Evolutionary conservation across 2,797 vertebrate genomes (phyloP).

Genomic region (Gambelia wislizenii): DNA sequence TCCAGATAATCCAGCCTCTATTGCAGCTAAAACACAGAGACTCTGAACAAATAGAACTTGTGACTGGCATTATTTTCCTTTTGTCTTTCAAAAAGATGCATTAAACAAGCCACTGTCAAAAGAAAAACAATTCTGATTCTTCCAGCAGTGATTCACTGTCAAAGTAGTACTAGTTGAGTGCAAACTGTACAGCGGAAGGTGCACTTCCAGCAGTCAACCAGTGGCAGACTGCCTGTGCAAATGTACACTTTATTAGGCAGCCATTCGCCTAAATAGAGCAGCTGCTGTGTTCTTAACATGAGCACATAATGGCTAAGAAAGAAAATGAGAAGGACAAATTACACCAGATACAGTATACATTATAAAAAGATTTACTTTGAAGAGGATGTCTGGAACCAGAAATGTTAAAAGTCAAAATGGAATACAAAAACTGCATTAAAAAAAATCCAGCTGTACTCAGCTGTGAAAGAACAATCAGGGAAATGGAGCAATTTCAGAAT

Average conservation of each 20-base stretch:
- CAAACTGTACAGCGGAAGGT: neutral
- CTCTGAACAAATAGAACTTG: neutral
- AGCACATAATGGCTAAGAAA: constrained; percentile 15
- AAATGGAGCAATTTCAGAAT: constrained; percentile 64
- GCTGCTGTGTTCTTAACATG: neutral
- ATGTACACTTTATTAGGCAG: constrained; percentile 49
- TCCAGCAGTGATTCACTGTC: neutral
- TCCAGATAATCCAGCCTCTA: neutral
- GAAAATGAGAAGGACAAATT: neutral
- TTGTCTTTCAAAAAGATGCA: neutral
- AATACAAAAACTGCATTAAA: neutral
- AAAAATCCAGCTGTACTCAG: constrained; percentile 38
- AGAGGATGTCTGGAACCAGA: neutral
- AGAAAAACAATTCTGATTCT: neutral
- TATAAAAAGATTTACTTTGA: neutral
- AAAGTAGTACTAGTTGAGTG: constrained; percentile 4
- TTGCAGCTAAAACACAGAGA: neutral
- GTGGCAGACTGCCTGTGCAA: neutral
- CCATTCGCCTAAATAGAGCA: constrained; percentile 43
- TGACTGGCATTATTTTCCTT: neutral
- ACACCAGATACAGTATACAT: neutral
- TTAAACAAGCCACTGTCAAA: neutral
- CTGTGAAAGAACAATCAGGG: constrained; percentile 58
- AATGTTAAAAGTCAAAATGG: constrained; percentile 5
- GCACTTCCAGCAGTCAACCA: neutral